Conservation (phyloP, 2,113 vertebrate species). For the Ochotona curzoniae region DNA sequence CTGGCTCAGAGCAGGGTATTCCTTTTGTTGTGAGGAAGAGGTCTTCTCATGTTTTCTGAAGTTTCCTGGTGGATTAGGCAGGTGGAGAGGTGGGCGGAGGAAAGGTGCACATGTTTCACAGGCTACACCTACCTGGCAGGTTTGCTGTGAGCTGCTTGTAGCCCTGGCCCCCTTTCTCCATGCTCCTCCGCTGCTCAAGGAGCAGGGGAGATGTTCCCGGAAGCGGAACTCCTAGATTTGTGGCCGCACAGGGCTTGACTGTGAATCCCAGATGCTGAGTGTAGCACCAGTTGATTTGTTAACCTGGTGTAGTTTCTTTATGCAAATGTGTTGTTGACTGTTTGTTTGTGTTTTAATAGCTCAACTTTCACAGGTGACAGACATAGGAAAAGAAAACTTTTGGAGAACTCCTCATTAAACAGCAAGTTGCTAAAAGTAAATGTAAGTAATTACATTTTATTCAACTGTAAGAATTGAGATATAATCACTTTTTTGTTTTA, state of each 20-base stretch:
- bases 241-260: background rate
- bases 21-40: constrained; percentile 29
- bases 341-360: constrained; percentile 85
- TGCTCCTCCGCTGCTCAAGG: background rate
- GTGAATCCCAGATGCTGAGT: background rate
- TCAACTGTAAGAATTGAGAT: constrained; percentile 31
- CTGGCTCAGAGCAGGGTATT: background rate
- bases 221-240: background rate
- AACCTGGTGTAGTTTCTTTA: background rate
- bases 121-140: background rate
- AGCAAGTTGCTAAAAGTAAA: constrained; percentile 94
- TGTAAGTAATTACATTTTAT: constrained; percentile 88
- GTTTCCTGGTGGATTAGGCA: background rate
- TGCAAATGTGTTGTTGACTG: constrained; percentile 49
- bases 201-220: background rate
- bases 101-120: background rate
- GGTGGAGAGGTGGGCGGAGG: background rate
- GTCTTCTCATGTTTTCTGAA: constrained; percentile 4
- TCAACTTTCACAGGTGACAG: constrained; percentile 92
- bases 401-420: constrained; percentile 92
- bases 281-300: background rate
- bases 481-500: background rate
- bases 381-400: constrained; percentile 95
- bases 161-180: background rate
- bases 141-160: background rate